Evolutionary conservation across 1,140 invertebrate species (phyloP).

Genomic region (Belonocnema kinseyi): DNA sequence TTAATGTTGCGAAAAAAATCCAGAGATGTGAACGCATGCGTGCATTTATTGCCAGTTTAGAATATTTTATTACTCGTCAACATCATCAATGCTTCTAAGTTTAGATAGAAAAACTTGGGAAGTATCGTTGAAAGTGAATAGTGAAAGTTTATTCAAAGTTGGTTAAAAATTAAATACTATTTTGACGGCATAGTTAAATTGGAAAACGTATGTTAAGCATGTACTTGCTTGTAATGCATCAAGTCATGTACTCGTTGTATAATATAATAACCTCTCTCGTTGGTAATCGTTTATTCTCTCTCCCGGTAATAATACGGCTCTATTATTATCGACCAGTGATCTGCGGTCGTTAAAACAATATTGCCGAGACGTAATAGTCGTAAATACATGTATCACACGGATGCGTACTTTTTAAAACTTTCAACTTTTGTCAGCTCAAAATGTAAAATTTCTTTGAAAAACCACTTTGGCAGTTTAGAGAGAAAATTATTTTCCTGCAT

Average conservation of each 20-base stretch:
- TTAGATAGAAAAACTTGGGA: neutral
- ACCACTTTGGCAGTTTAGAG: no score
- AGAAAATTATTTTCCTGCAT: no score
- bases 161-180: slow-evolving; percentile 7
- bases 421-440: neutral
- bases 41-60: no score
- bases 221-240: neutral
- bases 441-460: no score
- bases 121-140: neutral
- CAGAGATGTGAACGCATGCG: no score
- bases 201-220: slow-evolving; percentile 15
- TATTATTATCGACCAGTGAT: slow-evolving; percentile 3
- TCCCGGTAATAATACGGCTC: slow-evolving; percentile 13
- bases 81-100: no score
- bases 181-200: slow-evolving; percentile 12
- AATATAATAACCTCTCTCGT: slow-evolving; percentile 22
- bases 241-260: slow-evolving; percentile 2
- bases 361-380: neutral
- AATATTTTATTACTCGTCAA: no score
- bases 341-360: slow-evolving; percentile 1
- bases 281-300: slow-evolving; percentile 15
- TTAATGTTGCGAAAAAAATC: no score
- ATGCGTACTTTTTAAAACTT: neutral
- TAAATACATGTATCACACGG: neutral
- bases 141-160: slow-evolving; percentile 3